Evolutionary conservation across 2,113 vertebrate species (phyloP).

Genomic region (Bos javanicus): DNA sequence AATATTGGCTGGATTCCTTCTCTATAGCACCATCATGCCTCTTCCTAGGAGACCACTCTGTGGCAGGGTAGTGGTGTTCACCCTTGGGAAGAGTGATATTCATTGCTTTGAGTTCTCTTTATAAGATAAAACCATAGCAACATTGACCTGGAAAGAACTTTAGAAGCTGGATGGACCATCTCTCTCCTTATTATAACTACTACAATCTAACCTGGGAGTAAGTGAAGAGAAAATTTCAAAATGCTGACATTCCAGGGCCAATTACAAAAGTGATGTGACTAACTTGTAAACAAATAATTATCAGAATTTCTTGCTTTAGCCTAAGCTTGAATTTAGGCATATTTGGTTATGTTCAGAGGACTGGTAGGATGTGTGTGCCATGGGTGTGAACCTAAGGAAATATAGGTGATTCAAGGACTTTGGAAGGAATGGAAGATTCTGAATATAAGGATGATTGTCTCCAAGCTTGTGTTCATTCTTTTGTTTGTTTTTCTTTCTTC

Average conservation of each 20-base stretch:
- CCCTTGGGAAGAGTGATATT: background rate
- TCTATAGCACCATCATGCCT: background rate
- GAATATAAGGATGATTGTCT: background rate
- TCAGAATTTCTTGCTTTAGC: background rate
- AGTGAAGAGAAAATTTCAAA: background rate
- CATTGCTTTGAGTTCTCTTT: conserved; percentile 28
- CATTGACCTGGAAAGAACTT: background rate
- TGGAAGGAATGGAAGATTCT: background rate
- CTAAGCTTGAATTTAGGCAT: background rate
- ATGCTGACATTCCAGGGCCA: background rate
- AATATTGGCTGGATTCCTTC: background rate
- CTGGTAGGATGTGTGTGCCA: background rate
- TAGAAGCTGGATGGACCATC: background rate
- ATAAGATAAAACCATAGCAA: conserved; percentile 14
- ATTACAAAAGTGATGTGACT: background rate
- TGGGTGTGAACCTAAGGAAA: background rate
- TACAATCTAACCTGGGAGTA: background rate
- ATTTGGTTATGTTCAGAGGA: background rate
- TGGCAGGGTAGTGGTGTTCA: background rate
- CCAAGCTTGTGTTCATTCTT: background rate
- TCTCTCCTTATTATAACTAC: background rate
- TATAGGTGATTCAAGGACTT: background rate
- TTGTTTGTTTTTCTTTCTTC: background rate
- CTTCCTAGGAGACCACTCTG: background rate
- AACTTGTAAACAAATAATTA: background rate